A percentile compares a stretch with the other conserved stretches of the same genome.
Evolutionary conservation across 2,113 vertebrate genomes (phyloP).

Genomic region (Lathamus discolor): DNA sequence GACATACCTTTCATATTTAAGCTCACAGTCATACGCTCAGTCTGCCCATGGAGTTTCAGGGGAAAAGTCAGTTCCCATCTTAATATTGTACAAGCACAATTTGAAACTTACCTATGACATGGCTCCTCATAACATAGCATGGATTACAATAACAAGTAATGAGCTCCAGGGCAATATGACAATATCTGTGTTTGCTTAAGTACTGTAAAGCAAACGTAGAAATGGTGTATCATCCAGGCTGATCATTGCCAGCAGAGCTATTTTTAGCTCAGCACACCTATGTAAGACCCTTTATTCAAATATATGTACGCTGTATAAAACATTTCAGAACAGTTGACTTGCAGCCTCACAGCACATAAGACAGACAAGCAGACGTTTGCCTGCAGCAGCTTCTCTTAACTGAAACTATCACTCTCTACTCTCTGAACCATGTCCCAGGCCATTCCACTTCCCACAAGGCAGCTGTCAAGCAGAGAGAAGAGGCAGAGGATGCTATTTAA

Average conservation of each 20-base stretch:
- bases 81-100: not conserved
- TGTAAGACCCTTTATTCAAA: not conserved
- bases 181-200: not conserved
- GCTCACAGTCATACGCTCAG: not conserved
- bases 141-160: not conserved
- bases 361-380: not conserved
- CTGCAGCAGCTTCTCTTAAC: not conserved
- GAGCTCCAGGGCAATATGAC: not conserved
- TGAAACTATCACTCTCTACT: not conserved
- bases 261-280: not conserved
- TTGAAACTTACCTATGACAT: not conserved
- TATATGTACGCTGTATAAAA: not conserved
- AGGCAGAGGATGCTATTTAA: not conserved
- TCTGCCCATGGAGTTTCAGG: not conserved
- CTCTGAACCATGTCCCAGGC: not conserved
- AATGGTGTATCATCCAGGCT: not conserved
- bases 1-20: not conserved
- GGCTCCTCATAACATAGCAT: not conserved
- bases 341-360: not conserved
- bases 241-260: not conserved
- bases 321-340: not conserved
- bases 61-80: not conserved
- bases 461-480: not conserved
- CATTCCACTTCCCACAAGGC: not conserved
- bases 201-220: not conserved